Percentiles rank a stretch among this genome's conserved stretches.
phyloP scores from a whole-genome alignment of 2,113 vertebrate genomes.

The Mustela lutreola region DNA sequence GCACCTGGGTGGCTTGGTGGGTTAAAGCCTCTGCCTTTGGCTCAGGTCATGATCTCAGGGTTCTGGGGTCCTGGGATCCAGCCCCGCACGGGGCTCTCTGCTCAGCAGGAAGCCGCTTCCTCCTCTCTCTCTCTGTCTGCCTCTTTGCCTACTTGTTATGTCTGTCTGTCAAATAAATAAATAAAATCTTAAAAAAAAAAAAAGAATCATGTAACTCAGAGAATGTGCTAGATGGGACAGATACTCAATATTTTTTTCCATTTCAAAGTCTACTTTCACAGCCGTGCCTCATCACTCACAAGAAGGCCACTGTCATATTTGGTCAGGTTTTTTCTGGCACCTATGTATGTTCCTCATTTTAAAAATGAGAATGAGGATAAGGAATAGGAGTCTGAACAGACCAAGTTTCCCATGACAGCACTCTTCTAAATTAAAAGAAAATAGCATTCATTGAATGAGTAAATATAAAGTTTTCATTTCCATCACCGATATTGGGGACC shows the following conservation, averaged over 20 bases:
- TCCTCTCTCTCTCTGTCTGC: no score
- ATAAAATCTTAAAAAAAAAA: no score
- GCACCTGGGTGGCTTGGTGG: no score
- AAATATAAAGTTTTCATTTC: background rate
- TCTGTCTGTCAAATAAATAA: no score
- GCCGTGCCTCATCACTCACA: background rate
- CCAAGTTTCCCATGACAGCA: background rate
- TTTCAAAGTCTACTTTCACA: background rate
- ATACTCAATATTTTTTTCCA: background rate
- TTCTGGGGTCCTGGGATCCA: no score
- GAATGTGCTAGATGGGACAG: background rate
- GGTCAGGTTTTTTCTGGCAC: background rate
- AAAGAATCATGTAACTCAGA: background rate
- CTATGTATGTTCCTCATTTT: background rate
- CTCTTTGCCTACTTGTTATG: no score
- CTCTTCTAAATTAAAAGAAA: background rate
- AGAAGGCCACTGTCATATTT: background rate
- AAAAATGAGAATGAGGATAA: background rate
- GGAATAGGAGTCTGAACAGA: background rate
- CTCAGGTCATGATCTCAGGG: no score
- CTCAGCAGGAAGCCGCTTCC: no score
- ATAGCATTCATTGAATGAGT: background rate
- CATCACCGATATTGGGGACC: background rate
- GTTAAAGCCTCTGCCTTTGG: no score
- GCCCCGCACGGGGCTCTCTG: no score